Evolutionary conservation across 1,140 invertebrate genomes (phyloP), one percentile per base, ranked within the genome.

Genomic region (Palaemon carinicauda): DNA sequence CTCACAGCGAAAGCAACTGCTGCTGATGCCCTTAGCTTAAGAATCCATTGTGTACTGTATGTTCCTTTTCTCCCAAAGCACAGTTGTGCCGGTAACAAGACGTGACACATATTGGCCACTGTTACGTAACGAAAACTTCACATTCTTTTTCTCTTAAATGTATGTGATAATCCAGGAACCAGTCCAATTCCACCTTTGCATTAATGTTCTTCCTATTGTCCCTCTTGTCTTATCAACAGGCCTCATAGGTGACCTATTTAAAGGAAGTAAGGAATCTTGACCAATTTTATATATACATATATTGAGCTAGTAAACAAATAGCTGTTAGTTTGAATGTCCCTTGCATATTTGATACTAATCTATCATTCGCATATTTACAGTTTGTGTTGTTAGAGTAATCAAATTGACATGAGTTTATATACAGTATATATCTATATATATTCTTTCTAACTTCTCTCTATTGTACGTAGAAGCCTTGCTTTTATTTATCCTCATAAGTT

Each of bases 231-330:
- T 29, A 33, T 29, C 79, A 80, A 80, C 21, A 71, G 87, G 87
- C 21, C 53, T 88, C 80, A 88, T 88, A 78, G 80, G 87, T 50
- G 87, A 88, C 78, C 80, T 88, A 50, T 88, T 88, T 82, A 88
- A 88, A 88, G 87, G 87, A 88, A 88, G 87, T 88, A 88, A 88
- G 87, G 75, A 88, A 54, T n/a, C 33, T 54, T 27, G 19, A 17
- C 31, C 50, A 54, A 54, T 80, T 52, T 29, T 54, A 24, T 73
- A 41, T 56, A 31, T 80, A 52, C 31, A 74, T 17, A 80, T 73
- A 56, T 33, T 82, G 80, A 73, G 79, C 80, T 87, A 82, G 73
- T 77, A n/a, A 51, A 51, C 33, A 75, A 81, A 80, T 75, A 56
- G 41, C 33, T 77, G 24, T 27, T 86, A 86, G 83, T 52, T 52